These are phyloP conservation scores for Lanistes nyassanus DNA, from an alignment of 1,140 invertebrate genomes.

Conservation along the genomic window DNA sequence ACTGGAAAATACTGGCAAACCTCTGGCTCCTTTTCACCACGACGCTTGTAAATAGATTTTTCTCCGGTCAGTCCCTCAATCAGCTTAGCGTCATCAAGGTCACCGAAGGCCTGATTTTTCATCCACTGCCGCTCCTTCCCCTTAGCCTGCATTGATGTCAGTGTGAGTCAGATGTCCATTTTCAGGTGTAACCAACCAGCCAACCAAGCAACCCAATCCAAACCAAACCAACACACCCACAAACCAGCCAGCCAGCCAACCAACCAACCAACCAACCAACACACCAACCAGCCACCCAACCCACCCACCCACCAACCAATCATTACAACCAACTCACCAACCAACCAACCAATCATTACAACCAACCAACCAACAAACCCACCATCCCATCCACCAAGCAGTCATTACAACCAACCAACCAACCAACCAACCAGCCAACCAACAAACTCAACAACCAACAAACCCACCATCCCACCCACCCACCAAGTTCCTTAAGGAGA, in stretches of 20 bases:
- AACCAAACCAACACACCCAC: background rate
- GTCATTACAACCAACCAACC: too few species aligned
- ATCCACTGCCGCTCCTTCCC: constrained; percentile 94
- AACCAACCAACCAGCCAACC: too few species aligned
- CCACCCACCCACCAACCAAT: background rate
- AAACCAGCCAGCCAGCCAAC: too few species aligned
- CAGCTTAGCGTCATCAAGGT: constrained; percentile 94
- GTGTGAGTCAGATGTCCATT: too few species aligned
- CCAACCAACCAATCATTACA: background rate
- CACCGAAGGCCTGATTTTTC: constrained; percentile 81
- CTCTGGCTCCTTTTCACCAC: constrained; percentile 77
- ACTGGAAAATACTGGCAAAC: constrained; percentile 34
- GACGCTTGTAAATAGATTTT: constrained; percentile 86
- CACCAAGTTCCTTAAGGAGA: too few species aligned
- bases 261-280: too few species aligned
- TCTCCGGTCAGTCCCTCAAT: constrained; percentile 94
- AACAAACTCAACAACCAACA: too few species aligned
- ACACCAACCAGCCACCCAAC: too few species aligned
- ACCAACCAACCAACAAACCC: background rate
- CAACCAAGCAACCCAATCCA: background rate
- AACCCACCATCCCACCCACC: too few species aligned
- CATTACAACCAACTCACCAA: too few species aligned
- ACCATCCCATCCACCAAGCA: too few species aligned
- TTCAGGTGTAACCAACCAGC: background rate
- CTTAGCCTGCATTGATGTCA: constrained; percentile 85